Evolutionary conservation across 2,888 invertebrate species (phyloP), one percentile per base, ranked within the genome.

Genomic region (Eilema depressum): DNA sequence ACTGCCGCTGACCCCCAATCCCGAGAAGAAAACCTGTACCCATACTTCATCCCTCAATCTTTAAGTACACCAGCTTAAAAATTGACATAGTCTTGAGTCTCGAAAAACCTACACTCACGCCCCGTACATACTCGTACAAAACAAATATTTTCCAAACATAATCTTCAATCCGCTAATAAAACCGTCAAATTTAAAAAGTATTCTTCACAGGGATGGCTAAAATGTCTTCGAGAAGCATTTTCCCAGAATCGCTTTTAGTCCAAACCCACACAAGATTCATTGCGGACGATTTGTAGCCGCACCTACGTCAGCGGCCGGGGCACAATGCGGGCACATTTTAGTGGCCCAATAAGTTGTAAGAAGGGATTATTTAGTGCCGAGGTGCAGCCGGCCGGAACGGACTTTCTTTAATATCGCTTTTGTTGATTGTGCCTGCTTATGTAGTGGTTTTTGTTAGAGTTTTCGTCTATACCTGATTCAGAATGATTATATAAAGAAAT

Each of bases 281-380:
- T 74, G 82, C 67, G 4, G 68, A 68, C 78, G 57, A 82, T 81
- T 80, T 82, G 80, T 82, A 82, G 73, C 69, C 82, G 28, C 53
- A 74, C 74, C 73, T 72, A 67, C 73, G 70, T 79, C 72, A 82
- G 82, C 76, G 63, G 63, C 53, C 20, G 30, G 57, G 47, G 67
- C 67, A 71, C 63, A 66, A 65, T 47, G 57, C 25, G 30, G 56
- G 17, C 41, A 41, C 56, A 20, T 37, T 63, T 63, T 63, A 67
- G 63, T 56, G 66, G 56, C 47, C 25, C 61, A 61, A 30, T 59
- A 53, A 66, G 33, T 70, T 66, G 37, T 37, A 57, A 66, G 57
- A 59, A 41, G 30, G 25, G 10, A n/a, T 59, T 30, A 69, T 69
- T 69, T 69, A 25, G 60, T 69, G 25, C 28, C 17, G 23, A 59